Base-by-base conservation (phyloP, 2,888 invertebrate species). In the Monoplex corrugatus region DNA sequence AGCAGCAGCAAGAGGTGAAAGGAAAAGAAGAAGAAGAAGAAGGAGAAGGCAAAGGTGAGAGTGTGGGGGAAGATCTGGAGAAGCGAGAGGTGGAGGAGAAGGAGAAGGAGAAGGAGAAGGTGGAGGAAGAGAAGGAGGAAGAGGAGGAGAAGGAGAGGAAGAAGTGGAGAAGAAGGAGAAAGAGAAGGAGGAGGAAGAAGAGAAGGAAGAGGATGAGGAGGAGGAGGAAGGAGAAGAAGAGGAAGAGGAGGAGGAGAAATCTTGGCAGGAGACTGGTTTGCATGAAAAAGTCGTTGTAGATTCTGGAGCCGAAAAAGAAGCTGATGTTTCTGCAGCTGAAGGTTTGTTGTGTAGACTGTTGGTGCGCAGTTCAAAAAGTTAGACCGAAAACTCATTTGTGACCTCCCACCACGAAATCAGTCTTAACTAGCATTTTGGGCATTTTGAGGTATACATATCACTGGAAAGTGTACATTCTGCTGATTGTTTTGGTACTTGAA, bases 231-330 rank as follows among this genome's bases (percentile, higher is more conserved):
- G 35, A n/a, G 72, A 72, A 35, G 72, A 72, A 35, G 72, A 72
- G 72, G 72, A 72, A 19, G 72, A 75, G 75, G 75, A 75, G 38
- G 75, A 75, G 35, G 75, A 75, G 35, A 75, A 75, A 23, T 75
- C 75, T 8, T 75, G 75, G 75, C 75, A 75, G 38, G 75, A 75
- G 75, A 16, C n/a, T n/a, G n/a, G n/a, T n/a, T n/a, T n/a, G n/a
- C n/a, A n/a, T n/a, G n/a, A n/a, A n/a, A n/a, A n/a, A n/a, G n/a
- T n/a, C n/a, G n/a, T n/a, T n/a, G n/a, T n/a, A n/a, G n/a, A n/a
- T n/a, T n/a, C n/a, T n/a, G n/a, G n/a, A n/a, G n/a, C n/a, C n/a
- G n/a, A n/a, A n/a, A n/a, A n/a, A n/a, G n/a, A n/a, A n/a, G n/a
- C n/a, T n/a, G n/a, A n/a, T n/a, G n/a, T n/a, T n/a, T n/a, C n/a